Evolutionary conservation across 2,113 vertebrate genomes (phyloP), one percentile per base, ranked within the genome.

Genomic region (Tragelaphus strepsiceros): DNA sequence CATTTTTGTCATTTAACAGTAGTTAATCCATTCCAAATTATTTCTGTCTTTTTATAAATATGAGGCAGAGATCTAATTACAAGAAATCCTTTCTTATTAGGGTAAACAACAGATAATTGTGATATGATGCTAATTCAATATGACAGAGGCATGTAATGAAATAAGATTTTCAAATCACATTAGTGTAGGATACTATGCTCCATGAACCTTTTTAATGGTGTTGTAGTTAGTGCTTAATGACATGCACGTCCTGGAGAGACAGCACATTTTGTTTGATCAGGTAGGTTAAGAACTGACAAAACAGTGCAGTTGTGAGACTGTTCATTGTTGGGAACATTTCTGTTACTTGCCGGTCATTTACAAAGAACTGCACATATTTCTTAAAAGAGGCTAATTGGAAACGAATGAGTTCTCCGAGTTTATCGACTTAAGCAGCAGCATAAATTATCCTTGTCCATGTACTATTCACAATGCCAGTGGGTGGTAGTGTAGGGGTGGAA

Each of bases 61-160:
- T 64, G 83, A 58, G 3, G 7, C 26, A 54, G 80, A 92, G 22
- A 32, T 96, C 51, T 94, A 98, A 97, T 97, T 97, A 96, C 71
- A 94, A 87, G 4, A 96, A 12, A 91, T 83, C 39, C 21, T 95
- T 98, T 94, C 39, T 95, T 77, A 95, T 95, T 97, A 90, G 46
- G 3, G 24, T 81, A 98, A 97, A 86, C 92, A 97, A 95, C 26
- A 89, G 13, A 32, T 98, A 97, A 96, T 80, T 88, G 22, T 51
- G 95, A 85, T 71, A 96, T 87, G 86, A 96, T 91, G 86, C 16
- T 96, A 97, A 96, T 53, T 97, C 67, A 86, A 7, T 94, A 71
- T 71, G 82, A 98, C 92, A 30, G 95, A 98, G 96, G 0, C 90
- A 49, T 28, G 9, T 89, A 97, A 97, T 96, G 91, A 97, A 97